Evolutionary conservation across 1,140 invertebrate genomes (phyloP).

Genomic region (Aporrectodea caliginosa): DNA sequence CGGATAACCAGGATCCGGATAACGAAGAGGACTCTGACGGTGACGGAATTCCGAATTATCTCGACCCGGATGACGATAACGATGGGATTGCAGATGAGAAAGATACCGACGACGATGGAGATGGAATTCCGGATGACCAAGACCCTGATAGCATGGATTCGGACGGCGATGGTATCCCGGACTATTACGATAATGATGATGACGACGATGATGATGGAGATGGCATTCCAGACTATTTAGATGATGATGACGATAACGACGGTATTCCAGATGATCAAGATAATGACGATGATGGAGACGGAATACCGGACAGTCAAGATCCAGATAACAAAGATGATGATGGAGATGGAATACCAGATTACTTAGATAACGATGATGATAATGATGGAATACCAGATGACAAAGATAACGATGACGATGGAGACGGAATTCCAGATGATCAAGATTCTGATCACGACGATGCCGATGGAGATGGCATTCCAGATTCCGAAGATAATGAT

Average conservation of each 20-base stretch:
- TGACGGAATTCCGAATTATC: constrained; percentile 16
- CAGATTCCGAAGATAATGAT: neutral
- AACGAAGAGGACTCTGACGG: neutral
- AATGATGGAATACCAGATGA: constrained; percentile 19
- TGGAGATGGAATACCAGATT: constrained; percentile 25
- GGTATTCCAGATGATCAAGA: no score
- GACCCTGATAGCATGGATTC: constrained; percentile 21
- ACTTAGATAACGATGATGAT: constrained; percentile 8
- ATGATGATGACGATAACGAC: no score
- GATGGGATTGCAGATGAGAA: constrained; percentile 8
- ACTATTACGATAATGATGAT: constrained; percentile 21
- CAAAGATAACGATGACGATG: constrained; percentile 10
- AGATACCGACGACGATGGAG: constrained; percentile 12
- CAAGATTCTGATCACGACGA: constrained; percentile 18
- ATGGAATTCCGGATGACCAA: constrained; percentile 24
- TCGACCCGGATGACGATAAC: constrained; percentile 19
- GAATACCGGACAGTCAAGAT: no score
- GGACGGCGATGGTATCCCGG: constrained; percentile 15
- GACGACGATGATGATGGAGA: constrained; percentile 26
- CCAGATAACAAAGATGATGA: constrained; percentile 14
- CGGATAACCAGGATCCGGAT: neutral
- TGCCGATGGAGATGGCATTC: constrained; percentile 16
- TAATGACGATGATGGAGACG: constrained; percentile 7
- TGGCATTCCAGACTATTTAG: neutral
- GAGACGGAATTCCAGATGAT: constrained; percentile 19